Conservation (phyloP, 2,888 invertebrate species). For the Gibbula magus region DNA sequence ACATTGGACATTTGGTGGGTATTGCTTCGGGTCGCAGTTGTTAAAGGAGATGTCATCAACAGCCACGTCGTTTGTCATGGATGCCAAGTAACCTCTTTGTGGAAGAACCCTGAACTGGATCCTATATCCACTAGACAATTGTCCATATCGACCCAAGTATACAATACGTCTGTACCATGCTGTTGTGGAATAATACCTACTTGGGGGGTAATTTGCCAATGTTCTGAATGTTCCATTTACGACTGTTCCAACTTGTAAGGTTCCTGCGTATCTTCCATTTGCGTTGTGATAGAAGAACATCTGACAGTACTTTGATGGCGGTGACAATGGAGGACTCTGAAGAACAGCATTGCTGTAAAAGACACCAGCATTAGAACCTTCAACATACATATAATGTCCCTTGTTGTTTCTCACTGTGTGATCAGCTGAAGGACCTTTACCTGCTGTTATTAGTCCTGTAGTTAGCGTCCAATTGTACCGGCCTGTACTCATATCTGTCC, state of each 20-base stretch:
- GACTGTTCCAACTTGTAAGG: constrained; percentile 42
- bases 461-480: constrained; percentile 60
- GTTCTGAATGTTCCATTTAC: constrained; percentile 39
- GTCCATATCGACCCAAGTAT: constrained; percentile 54
- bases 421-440: constrained; percentile 53
- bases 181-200: constrained; percentile 7
- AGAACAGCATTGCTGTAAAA: constrained; percentile 54
- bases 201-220: constrained; percentile 32
- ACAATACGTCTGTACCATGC: constrained; percentile 53
- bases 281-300: constrained; percentile 68
- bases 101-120: constrained; percentile 49
- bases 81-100: constrained; percentile 41
- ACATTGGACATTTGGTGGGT: constrained; percentile 58
- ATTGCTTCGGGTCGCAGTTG: constrained; percentile 56
- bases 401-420: constrained; percentile 48
- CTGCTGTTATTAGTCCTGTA: constrained; percentile 39
- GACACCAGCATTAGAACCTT: constrained; percentile 49
- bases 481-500: constrained; percentile 64
- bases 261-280: constrained; percentile 53
- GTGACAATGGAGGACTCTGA: constrained; percentile 55
- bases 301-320: constrained; percentile 54
- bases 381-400: constrained; percentile 62
- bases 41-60: constrained; percentile 69
- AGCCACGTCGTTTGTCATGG: constrained; percentile 60
- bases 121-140: constrained; percentile 38